Conservation (phyloP, 2,888 invertebrate genomes). For the Caenorhabditis sinica region DNA sequence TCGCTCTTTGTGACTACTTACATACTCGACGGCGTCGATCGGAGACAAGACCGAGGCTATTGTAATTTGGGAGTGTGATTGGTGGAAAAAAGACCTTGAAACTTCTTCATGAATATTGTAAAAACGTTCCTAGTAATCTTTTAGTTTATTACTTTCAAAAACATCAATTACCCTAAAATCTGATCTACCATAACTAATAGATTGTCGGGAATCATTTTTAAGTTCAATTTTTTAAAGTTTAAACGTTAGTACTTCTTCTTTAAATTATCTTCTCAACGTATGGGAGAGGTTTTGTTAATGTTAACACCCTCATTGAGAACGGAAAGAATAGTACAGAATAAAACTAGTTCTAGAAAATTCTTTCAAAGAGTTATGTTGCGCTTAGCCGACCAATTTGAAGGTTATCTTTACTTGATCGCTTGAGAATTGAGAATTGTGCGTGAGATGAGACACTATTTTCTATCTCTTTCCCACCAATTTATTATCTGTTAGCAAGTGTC, state of each 20-base stretch:
- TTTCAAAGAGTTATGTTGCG: neutral
- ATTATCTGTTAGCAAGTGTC: neutral
- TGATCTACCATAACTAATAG: no score
- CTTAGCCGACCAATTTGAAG: constrained; percentile 16
- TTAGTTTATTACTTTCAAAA: constrained; percentile 9
- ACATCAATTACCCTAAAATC: neutral
- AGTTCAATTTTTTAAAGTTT: no score
- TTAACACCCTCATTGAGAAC: constrained; percentile 13
- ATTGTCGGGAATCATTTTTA: no score
- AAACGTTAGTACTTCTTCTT: no score
- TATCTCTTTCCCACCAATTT: neutral
- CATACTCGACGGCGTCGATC: constrained; percentile 23
- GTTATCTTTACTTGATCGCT: constrained; percentile 28
- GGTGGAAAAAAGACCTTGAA: constrained; percentile 33
- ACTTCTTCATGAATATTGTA: constrained; percentile 38
- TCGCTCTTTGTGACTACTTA: constrained; percentile 41
- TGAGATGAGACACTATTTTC: constrained; percentile 6
- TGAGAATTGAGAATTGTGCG: neutral
- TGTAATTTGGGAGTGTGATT: constrained; percentile 53
- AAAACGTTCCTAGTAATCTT: constrained; percentile 12
- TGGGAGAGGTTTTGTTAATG: no score
- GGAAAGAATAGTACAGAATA: constrained; percentile 49
- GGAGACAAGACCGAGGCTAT: constrained; percentile 21
- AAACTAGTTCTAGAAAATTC: constrained; percentile 49
- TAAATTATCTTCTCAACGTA: no score